Conservation (phyloP, 37 sponge, comb jelly and placozoan genomes). For the Aphrocallistes beatrix region DNA sequence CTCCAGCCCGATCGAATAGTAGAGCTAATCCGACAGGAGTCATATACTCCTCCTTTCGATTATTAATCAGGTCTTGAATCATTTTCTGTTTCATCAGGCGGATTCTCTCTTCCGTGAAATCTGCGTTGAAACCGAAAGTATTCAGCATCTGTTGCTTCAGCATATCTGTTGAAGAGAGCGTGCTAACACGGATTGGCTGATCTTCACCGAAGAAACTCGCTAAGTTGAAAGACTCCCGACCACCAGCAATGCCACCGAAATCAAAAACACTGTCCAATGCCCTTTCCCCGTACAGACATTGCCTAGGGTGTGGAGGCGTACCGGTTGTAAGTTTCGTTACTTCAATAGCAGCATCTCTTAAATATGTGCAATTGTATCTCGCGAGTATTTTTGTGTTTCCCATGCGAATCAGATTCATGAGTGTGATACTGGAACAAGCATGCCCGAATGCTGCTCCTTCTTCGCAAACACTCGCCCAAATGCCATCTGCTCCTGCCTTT, state of each 20-base stretch:
- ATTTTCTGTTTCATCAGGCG: slow-evolving; percentile 24
- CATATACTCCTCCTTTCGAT: slow-evolving; percentile 42
- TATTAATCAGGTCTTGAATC: slow-evolving; percentile 20
- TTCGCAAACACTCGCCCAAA: slow-evolving; percentile 33
- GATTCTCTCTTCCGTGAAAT: slow-evolving; percentile 24
- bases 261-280: slow-evolving; percentile 29
- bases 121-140: slow-evolving; percentile 26
- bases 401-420: slow-evolving; percentile 33
- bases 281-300: slow-evolving; percentile 31
- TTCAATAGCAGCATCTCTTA: slow-evolving; percentile 27
- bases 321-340: slow-evolving; percentile 31
- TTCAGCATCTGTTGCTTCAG: neutral
- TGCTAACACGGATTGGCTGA: slow-evolving; percentile 28
- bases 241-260: slow-evolving; percentile 8
- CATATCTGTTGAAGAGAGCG: slow-evolving; percentile 29
- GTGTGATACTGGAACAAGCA: slow-evolving; percentile 29
- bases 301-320: slow-evolving; percentile 21
- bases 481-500: slow-evolving; percentile 28
- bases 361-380: slow-evolving; percentile 22
- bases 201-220: slow-evolving; percentile 25
- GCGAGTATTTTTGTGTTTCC: slow-evolving; percentile 31
- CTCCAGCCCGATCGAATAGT: slow-evolving; percentile 33
- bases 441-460: slow-evolving; percentile 40
- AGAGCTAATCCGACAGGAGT: slow-evolving; percentile 30
- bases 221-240: slow-evolving; percentile 6